These are phyloP conservation scores for Meghimatium bilineatum DNA, from an alignment of 2,888 invertebrate genomes.

Conservation along the genomic window DNA sequence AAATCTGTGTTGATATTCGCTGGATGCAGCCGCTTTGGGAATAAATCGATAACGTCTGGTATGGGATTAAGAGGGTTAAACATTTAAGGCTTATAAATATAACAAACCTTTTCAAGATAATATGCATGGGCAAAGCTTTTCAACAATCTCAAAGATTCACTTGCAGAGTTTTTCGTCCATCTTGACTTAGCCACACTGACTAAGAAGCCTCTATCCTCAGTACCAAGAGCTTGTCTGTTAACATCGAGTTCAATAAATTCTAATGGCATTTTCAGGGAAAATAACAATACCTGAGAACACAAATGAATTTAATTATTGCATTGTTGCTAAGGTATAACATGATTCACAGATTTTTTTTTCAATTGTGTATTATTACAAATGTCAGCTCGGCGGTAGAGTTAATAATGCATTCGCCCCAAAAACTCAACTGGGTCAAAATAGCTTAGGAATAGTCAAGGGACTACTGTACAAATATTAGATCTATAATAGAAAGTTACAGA, in stretches of 20 bases:
- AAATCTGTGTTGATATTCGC: too few species aligned
- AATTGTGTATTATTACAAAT: too few species aligned
- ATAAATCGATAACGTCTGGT: too few species aligned
- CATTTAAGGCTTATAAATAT: not conserved
- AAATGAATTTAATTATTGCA: not conserved
- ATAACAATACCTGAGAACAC: not conserved
- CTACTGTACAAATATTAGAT: too few species aligned
- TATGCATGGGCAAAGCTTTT: slow-evolving; percentile 31
- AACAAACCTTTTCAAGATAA: slow-evolving; percentile 31
- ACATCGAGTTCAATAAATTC: slow-evolving; percentile 5
- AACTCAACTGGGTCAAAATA: too few species aligned
- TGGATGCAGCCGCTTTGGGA: too few species aligned
- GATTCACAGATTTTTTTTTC: too few species aligned
- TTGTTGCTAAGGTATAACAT: not conserved
- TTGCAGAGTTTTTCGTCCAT: slow-evolving; percentile 29
- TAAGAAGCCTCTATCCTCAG: slow-evolving; percentile 36
- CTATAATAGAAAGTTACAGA: too few species aligned
- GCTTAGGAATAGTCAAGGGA: too few species aligned
- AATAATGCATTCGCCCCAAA: too few species aligned
- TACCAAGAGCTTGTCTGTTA: not conserved
- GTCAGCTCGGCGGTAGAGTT: too few species aligned
- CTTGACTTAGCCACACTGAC: slow-evolving; percentile 31
- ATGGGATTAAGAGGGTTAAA: too few species aligned
- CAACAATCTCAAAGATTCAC: slow-evolving; percentile 28
- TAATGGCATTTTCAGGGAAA: slow-evolving; percentile 19